Conservation (phyloP, 1,140 invertebrate species). For the Aricia agestis region DNA sequence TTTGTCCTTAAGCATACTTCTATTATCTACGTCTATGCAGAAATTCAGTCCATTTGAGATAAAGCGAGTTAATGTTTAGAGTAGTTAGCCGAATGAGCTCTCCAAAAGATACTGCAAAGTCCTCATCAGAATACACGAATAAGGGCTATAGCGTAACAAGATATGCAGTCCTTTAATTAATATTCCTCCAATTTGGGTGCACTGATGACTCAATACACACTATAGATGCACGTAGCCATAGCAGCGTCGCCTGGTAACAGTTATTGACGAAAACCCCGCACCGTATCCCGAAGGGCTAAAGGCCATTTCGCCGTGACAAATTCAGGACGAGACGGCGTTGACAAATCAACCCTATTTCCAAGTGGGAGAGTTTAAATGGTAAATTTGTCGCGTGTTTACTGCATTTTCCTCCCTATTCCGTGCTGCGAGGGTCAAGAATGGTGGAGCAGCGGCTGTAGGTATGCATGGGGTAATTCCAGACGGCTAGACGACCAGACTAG, state of each 20-base stretch:
- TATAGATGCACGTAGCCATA: conserved; percentile 4
- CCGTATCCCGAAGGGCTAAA: neutral
- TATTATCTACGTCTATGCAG: too few relatives aligned
- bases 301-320: neutral
- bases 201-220: conserved; percentile 14
- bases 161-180: conserved; percentile 14
- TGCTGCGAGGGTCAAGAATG: neutral
- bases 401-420: neutral
- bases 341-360: conserved; percentile 16
- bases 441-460: neutral
- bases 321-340: conserved; percentile 12
- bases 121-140: neutral
- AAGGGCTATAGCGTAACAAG: conserved; percentile 6
- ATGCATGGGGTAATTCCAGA: conserved; percentile 15
- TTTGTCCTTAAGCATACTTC: too few relatives aligned
- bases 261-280: neutral
- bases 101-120: neutral
- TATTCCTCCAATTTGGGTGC: conserved; percentile 13
- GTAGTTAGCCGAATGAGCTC: neutral
- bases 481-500: conserved; percentile 13
- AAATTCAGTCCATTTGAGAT: too few relatives aligned
- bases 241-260: conserved; percentile 6
- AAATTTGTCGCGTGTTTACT: neutral
- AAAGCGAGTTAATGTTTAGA: too few relatives aligned
- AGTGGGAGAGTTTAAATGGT: conserved; percentile 14